phyloP scores from a whole-genome alignment of 1,140 invertebrate genomes.

The Drosophila tristis region DNA sequence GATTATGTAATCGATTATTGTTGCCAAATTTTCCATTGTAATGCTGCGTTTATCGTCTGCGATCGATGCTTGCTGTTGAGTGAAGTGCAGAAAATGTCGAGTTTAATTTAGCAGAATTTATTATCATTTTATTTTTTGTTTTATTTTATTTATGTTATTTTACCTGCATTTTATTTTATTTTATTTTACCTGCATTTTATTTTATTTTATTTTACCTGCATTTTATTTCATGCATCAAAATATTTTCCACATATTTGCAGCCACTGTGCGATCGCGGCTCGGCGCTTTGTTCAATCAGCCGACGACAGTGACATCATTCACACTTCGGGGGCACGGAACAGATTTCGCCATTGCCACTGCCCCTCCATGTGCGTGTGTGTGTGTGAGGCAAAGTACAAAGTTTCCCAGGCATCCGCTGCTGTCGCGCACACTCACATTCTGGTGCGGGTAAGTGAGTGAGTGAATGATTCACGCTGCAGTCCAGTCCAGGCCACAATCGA shows the following conservation, averaged over 20 bases:
- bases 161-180: too few relatives aligned
- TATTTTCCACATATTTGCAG: neutral
- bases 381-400: conserved; percentile 34
- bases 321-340: conserved; percentile 34
- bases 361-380: neutral
- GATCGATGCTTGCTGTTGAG: too few relatives aligned
- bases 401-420: conserved; percentile 5
- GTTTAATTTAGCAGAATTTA: too few relatives aligned
- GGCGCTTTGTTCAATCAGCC: conserved; percentile 32
- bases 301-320: conserved; percentile 48
- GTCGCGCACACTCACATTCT: neutral
- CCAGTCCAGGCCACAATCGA: neutral
- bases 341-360: neutral
- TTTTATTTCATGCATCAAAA: too few relatives aligned
- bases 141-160: too few relatives aligned
- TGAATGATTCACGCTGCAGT: conserved; percentile 6
- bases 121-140: too few relatives aligned
- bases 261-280: conserved; percentile 36
- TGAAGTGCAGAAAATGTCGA: too few relatives aligned
- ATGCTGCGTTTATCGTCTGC: too few relatives aligned
- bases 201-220: too few relatives aligned
- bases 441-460: neutral
- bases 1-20: too few relatives aligned
- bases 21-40: too few relatives aligned
- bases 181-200: too few relatives aligned